Conservation (phyloP, 2,888 invertebrate genomes). For the Plagiodera versicolora region DNA sequence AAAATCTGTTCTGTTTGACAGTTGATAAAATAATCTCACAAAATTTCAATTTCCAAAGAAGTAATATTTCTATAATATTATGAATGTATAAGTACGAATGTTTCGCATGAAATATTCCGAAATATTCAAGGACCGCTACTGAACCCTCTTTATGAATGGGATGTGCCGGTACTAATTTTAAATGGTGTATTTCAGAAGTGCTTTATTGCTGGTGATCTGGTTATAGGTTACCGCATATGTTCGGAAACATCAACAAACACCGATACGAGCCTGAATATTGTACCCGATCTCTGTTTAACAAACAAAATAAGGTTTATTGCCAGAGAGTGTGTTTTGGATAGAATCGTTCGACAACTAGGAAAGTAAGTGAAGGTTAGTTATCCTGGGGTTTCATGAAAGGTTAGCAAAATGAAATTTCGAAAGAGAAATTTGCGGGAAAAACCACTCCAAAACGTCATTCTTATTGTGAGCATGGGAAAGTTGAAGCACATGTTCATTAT, state of each 20-base stretch:
- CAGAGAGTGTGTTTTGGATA: conserved; percentile 15
- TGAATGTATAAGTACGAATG: too few relatives aligned
- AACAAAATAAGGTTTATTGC: conserved; percentile 23
- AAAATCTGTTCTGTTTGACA: too few relatives aligned
- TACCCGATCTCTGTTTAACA: conserved; percentile 17
- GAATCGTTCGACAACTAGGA: neutral
- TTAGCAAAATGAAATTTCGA: neutral
- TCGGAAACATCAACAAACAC: conserved; percentile 19
- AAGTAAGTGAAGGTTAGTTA: neutral
- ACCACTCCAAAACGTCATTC: too few relatives aligned
- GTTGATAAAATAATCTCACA: too few relatives aligned
- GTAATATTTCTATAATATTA: too few relatives aligned
- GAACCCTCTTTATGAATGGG: conserved; percentile 7
- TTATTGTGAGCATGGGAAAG: too few relatives aligned
- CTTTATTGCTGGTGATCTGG: conserved; percentile 21
- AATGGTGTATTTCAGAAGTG: conserved; percentile 22
- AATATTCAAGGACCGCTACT: neutral
- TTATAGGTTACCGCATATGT: conserved; percentile 23
- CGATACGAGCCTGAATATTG: conserved; percentile 16
- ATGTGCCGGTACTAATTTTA: conserved; percentile 23
- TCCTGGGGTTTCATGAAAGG: neutral
- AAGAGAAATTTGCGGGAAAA: too few relatives aligned
- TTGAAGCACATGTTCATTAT: too few relatives aligned
- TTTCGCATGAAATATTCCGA: too few relatives aligned
- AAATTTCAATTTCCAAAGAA: too few relatives aligned